These are phyloP conservation scores for Oryzaephilus surinamensis DNA, from an alignment of 1,140 invertebrate species.

Conservation along the genomic window DNA sequence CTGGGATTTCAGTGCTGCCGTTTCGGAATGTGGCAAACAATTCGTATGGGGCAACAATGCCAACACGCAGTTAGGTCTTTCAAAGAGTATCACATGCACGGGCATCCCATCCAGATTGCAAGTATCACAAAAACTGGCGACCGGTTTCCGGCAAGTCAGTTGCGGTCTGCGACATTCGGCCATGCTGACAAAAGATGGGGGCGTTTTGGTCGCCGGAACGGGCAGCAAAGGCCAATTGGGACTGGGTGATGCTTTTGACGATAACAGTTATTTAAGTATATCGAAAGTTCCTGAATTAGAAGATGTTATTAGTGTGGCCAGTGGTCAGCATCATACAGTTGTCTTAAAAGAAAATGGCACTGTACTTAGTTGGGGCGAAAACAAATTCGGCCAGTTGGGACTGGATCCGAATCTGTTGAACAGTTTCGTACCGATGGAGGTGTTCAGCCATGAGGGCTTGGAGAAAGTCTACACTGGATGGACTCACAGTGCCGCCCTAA, in stretches of 20 bases:
- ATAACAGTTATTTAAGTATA: conserved; percentile 39
- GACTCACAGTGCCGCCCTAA: conserved; percentile 58
- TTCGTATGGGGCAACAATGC: conserved; percentile 68
- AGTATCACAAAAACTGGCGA: conserved; percentile 32
- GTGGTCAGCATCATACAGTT: conserved; percentile 64
- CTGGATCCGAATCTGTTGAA: conserved; percentile 39
- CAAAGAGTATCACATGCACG: conserved; percentile 39
- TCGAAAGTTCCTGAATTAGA: conserved; percentile 44
- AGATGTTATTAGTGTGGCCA: conserved; percentile 46
- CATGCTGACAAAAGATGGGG: conserved; percentile 50
- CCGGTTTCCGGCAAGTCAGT: conserved; percentile 34
- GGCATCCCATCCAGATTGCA: conserved; percentile 36
- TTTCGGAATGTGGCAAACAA: conserved; percentile 50
- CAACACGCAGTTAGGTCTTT: conserved; percentile 59
- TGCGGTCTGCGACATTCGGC: conserved; percentile 59
- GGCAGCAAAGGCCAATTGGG: conserved; percentile 56
- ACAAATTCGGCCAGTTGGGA: conserved; percentile 61
- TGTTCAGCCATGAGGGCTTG: conserved; percentile 35
- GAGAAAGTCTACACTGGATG: conserved; percentile 53
- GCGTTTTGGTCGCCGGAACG: conserved; percentile 49
- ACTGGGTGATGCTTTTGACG: conserved; percentile 39
- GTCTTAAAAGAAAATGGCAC: conserved; percentile 45
- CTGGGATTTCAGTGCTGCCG: conserved; percentile 59
- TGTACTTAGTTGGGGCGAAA: conserved; percentile 60
- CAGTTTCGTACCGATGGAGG: conserved; percentile 41